phyloP scores from a whole-genome alignment of 2,888 invertebrate species.

The Acholoe squamosa region DNA sequence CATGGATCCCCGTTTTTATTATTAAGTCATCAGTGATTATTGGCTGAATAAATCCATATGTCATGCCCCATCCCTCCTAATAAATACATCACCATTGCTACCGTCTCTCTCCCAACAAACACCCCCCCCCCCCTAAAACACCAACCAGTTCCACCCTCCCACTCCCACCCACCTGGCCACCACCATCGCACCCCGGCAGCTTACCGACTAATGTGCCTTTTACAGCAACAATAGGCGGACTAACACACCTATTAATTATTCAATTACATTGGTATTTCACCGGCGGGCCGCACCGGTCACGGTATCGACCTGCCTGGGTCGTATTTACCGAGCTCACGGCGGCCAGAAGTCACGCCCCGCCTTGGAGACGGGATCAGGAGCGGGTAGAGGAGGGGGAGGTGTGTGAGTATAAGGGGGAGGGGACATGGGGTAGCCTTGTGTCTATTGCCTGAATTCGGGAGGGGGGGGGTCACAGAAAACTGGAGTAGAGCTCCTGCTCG shows the following conservation, averaged over 20 bases:
- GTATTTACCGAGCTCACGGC: conserved; percentile 2
- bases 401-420: too few species aligned
- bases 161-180: not conserved
- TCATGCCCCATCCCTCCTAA: too few species aligned
- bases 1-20: too few species aligned
- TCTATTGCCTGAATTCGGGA: too few species aligned
- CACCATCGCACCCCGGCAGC: not conserved
- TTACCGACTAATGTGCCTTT: conserved; percentile 45
- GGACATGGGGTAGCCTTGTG: too few species aligned
- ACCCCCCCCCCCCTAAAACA: not conserved
- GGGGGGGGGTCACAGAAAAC: too few species aligned
- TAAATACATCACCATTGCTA: too few species aligned
- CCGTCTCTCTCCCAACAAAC: conserved; percentile 20
- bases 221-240: conserved; percentile 7
- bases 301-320: conserved; percentile 9
- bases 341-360: conserved; percentile 38
- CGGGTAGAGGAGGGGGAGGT: too few species aligned
- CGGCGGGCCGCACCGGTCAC: not conserved
- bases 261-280: conserved; percentile 45
- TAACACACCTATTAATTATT: conserved; percentile 55
- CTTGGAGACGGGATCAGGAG: not conserved
- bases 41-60: too few species aligned
- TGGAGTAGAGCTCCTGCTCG: too few species aligned
- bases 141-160: not conserved
- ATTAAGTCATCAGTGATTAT: too few species aligned